A percentile compares a stretch with the other conserved stretches of the same genome.
phyloP scores from a whole-genome alignment of 2,797 vertebrate genomes.

The Aldrovandia affinis region DNA sequence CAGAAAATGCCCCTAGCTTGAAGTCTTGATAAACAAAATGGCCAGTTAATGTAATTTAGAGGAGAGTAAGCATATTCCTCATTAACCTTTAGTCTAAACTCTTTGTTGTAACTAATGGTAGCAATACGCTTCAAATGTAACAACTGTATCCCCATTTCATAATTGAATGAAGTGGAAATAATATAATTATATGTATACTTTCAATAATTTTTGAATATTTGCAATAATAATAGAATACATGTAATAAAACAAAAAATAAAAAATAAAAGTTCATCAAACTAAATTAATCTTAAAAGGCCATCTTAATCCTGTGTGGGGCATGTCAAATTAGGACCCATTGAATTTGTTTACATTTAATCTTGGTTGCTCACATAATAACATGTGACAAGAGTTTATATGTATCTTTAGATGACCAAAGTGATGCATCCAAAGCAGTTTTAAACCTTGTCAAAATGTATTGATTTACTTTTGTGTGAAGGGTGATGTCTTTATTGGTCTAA shows the following conservation, averaged over 20 bases:
- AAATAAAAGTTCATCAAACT: background rate
- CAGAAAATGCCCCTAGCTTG: constrained; percentile 67
- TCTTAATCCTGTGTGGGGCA: background rate
- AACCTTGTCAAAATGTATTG: constrained; percentile 79
- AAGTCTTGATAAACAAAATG: constrained; percentile 62
- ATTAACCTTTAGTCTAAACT: constrained; percentile 49
- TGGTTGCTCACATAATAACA: constrained; percentile 57
- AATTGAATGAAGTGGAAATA: constrained; percentile 21
- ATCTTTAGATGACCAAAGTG: constrained; percentile 66
- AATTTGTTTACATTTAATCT: constrained; percentile 49
- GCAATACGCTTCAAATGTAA: constrained; percentile 24
- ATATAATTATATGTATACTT: constrained; percentile 15
- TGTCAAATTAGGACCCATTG: background rate
- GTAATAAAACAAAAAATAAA: background rate
- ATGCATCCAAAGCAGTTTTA: constrained; percentile 70
- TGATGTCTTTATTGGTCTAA: constrained; percentile 72
- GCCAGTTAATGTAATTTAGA: constrained; percentile 47
- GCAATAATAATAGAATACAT: background rate
- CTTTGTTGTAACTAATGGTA: constrained; percentile 36
- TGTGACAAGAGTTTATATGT: constrained; percentile 62
- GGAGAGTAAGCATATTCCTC: constrained; percentile 40
- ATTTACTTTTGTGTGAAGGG: constrained; percentile 68
- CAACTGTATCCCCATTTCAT: constrained; percentile 25
- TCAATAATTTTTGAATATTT: background rate
- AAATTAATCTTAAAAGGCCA: background rate